Conservation (phyloP, 2,797 vertebrate genomes). For the Onychomys leucogaster region DNA sequence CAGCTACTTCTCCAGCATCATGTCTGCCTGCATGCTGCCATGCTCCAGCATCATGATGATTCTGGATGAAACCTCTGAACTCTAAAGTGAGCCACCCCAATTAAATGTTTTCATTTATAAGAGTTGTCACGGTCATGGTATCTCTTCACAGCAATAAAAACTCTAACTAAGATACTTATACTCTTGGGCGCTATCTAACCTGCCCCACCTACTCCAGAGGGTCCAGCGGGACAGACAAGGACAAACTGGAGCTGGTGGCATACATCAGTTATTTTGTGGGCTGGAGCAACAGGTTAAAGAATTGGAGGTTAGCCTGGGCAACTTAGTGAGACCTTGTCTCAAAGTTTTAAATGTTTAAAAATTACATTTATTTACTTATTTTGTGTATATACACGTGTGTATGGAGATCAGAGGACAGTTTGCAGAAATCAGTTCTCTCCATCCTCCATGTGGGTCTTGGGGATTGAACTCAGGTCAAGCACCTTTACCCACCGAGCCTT, state of each 20-base stretch:
- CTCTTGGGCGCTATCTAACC: neutral
- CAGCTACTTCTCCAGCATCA: neutral
- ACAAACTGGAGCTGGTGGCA: neutral
- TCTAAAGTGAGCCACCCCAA: neutral
- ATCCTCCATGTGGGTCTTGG: neutral
- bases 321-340: neutral
- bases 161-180: neutral
- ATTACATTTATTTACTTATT: neutral
- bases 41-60: neutral
- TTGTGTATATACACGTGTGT: neutral
- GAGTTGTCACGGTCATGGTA: neutral
- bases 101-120: neutral
- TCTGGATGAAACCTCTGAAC: neutral
- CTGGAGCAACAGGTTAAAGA: neutral
- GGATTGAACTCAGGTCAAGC: neutral
- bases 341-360: neutral
- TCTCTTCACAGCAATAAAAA: neutral
- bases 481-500: neutral
- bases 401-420: neutral
- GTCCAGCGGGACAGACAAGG: neutral
- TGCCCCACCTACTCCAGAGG: neutral
- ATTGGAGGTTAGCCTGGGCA: neutral
- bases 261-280: neutral
- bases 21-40: neutral
- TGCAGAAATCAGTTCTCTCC: neutral